phyloP scores from a whole-genome alignment of 2,797 vertebrate genomes.

The Huso huso region DNA sequence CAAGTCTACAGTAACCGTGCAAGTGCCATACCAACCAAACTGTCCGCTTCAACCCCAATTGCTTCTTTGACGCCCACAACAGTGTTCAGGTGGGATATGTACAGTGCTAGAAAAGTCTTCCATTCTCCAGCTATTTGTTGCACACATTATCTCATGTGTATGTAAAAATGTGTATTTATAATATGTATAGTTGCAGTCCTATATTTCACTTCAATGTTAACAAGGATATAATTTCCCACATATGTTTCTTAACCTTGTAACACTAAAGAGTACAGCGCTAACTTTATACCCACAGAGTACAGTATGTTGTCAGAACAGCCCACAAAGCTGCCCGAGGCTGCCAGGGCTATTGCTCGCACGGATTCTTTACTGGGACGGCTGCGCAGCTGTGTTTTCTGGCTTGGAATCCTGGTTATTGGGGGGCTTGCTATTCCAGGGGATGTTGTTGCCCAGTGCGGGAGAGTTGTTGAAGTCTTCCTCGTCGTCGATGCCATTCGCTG shows the following conservation, averaged over 20 bases:
- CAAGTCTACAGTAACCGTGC: no score
- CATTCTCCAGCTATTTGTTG: background rate
- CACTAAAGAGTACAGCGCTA: background rate
- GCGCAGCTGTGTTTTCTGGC: conserved; percentile 84
- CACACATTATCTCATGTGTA: background rate
- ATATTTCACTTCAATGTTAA: conserved; percentile 1
- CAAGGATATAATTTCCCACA: background rate
- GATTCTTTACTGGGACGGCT: conserved; percentile 79
- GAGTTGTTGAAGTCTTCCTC: conserved; percentile 96
- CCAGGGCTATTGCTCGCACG: background rate
- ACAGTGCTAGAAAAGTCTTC: background rate
- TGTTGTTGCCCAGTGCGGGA: conserved; percentile 86
- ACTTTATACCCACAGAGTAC: conserved; percentile 7
- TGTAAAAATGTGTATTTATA: conserved; percentile 9
- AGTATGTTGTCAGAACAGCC: conserved; percentile 13
- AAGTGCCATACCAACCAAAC: no score
- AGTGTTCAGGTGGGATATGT: background rate
- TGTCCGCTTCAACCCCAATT: no score
- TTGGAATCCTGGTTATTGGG: conserved; percentile 85
- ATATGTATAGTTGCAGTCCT: conserved; percentile 4
- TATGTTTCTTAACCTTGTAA: background rate
- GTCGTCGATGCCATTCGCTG: conserved; percentile 94
- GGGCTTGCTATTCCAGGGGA: conserved; percentile 90
- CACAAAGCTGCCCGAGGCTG: background rate
- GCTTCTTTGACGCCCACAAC: no score